Base-by-base conservation (phyloP, 1,140 invertebrate genomes). In the Drosophila albomicans region DNA sequence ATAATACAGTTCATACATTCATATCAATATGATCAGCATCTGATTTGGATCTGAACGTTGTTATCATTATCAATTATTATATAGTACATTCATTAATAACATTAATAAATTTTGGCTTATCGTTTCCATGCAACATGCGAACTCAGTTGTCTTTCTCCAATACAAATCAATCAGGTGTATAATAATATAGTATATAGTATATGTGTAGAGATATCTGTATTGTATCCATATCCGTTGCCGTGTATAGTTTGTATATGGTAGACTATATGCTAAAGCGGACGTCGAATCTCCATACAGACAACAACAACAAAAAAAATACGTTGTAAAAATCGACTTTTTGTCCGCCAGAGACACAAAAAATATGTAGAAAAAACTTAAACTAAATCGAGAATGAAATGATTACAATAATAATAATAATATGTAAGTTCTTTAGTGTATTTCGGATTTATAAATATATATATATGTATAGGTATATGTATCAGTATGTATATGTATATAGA, bases 21-120 rank as follows among this genome's bases (percentile, higher is more conserved):
- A 58, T 57, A 64, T 67, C 58, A 59, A 46, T 72, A 56, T 28
- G 74, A 74, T 72, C 28, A 38, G 64, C 35, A 61, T 38, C 30
- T 48, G 64, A 65, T 74, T 25, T 66, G 30, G 46, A 69, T 54
- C 38, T 59, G 59, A 54, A 25, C 20, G 20, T 66, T 45, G 41
- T 46, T 32, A 73, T 71, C 67, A 66, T 54, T 57, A 41, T 68
- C 49, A 58, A 41, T 58, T 38, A 10, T 38, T 11, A 10, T 38
- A 63, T 69, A 58, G 67, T 77, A 79, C 62, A 71, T 71, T 52
- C 58, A 80, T 58, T 68, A 80, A 79, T 71, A 87, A 88, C 77
- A 80, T 87, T 77, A 54, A 84, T 88, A 52, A 88, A 88, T 84
- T 87, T 87, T 87, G 84, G 84, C 85, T 88, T 54, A 15, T 88